A percentile compares a stretch with the other conserved stretches of the same genome.
These are phyloP conservation scores for Bombycilla garrulus DNA, from an alignment of 2,113 vertebrate genomes.

Conservation along the genomic window DNA sequence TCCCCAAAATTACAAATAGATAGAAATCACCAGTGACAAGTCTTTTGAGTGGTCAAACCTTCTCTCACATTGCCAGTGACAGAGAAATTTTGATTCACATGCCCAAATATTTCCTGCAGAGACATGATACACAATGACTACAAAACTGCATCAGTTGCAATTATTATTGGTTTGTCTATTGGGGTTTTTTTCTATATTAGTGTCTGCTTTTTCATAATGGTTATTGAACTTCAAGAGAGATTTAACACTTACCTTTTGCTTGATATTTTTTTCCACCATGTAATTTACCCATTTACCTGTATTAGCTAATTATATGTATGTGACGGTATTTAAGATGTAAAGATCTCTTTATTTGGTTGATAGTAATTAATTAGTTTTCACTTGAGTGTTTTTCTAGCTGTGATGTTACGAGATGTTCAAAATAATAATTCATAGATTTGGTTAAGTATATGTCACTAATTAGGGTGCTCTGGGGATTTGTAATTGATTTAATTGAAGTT, in stretches of 20 bases:
- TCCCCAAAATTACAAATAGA: not conserved
- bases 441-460: constrained; percentile 57
- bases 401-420: constrained; percentile 41
- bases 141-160: not conserved
- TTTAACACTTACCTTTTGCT: not conserved
- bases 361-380: constrained; percentile 63
- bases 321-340: constrained; percentile 19
- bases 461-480: constrained; percentile 27
- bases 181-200: not conserved
- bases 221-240: not conserved
- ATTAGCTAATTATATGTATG: not conserved
- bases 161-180: not conserved
- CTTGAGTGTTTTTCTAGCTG: constrained; percentile 50
- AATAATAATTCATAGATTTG: constrained; percentile 63
- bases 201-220: not conserved
- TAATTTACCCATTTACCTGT: constrained; percentile 9
- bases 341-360: constrained; percentile 38
- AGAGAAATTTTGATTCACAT: not conserved
- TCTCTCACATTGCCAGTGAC: not conserved
- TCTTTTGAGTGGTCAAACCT: not conserved
- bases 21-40: not conserved
- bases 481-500: constrained; percentile 63
- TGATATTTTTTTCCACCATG: not conserved
- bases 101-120: not conserved
- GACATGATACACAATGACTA: not conserved